These are phyloP conservation scores for Chitala chitala DNA, from an alignment of 2,113 vertebrate species.

Conservation along the genomic window DNA sequence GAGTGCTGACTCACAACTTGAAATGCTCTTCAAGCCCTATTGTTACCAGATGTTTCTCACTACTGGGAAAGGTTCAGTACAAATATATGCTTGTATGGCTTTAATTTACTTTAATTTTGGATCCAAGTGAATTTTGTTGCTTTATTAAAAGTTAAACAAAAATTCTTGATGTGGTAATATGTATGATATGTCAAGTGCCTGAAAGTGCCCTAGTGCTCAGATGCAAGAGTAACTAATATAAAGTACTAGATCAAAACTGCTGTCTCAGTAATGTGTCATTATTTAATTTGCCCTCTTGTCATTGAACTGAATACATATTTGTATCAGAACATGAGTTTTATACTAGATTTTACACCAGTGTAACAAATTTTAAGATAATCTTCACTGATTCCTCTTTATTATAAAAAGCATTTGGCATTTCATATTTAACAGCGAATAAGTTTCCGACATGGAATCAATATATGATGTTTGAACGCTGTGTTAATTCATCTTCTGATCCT, in stretches of 20 bases:
- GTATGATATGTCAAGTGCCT: neutral
- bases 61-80: constrained; percentile 25
- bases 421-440: neutral
- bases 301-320: neutral
- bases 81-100: constrained; percentile 23
- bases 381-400: neutral
- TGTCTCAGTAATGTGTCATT: neutral
- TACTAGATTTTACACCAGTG: neutral
- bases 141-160: constrained; percentile 5
- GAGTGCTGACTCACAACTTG: constrained; percentile 26
- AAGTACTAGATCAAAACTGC: neutral
- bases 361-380: neutral
- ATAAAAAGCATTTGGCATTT: neutral
- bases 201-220: neutral
- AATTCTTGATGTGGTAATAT: constrained; percentile 15
- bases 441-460: neutral
- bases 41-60: constrained; percentile 38
- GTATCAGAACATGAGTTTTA: constrained; percentile 1
- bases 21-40: constrained; percentile 28
- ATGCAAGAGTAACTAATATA: neutral
- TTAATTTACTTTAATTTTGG: constrained; percentile 24
- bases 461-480: neutral
- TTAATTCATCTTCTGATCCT: neutral
- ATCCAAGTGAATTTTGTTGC: neutral
- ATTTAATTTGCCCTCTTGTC: neutral